Conservation (phyloP, 2,797 vertebrate genomes). For the Pangasius macronema region DNA sequence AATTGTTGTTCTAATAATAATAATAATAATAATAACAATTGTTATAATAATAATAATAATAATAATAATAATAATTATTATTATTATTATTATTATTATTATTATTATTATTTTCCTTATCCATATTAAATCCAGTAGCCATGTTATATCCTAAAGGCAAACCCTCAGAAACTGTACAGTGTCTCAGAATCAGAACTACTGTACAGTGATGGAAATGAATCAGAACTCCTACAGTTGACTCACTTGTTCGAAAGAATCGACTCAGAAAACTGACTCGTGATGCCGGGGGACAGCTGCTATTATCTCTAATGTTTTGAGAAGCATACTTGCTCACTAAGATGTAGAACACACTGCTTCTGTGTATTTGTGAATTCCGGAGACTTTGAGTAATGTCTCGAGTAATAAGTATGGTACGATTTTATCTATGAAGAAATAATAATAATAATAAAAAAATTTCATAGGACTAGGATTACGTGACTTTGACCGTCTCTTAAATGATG, state of each 20-base stretch:
- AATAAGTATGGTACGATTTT: not conserved
- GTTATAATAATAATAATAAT: too few species aligned
- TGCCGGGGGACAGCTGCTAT: not conserved
- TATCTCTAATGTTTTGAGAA: not conserved
- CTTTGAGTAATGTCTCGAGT: not conserved
- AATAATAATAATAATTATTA: not conserved
- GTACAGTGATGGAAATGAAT: not conserved
- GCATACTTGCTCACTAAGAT: not conserved
- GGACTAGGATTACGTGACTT: not conserved
- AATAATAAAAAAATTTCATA: not conserved
- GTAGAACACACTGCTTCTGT: too few species aligned
- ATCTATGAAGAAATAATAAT: not conserved
- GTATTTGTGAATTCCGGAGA: not conserved
- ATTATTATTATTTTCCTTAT: not conserved
- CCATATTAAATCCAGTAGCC: not conserved
- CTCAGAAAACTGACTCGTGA: not conserved
- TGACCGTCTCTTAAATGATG: too few species aligned
- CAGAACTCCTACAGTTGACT: not conserved
- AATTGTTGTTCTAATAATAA: too few species aligned
- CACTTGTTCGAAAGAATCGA: conserved; percentile 24
- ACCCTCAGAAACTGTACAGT: not conserved
- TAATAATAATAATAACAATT: not conserved
- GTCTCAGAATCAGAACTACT: too few species aligned
- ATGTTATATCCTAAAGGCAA: not conserved
- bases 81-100: not conserved